A percentile compares a stretch with the other conserved stretches of the same genome.
phyloP scores from a whole-genome alignment of 2,113 vertebrate genomes.

The Pseudorasbora parva region DNA sequence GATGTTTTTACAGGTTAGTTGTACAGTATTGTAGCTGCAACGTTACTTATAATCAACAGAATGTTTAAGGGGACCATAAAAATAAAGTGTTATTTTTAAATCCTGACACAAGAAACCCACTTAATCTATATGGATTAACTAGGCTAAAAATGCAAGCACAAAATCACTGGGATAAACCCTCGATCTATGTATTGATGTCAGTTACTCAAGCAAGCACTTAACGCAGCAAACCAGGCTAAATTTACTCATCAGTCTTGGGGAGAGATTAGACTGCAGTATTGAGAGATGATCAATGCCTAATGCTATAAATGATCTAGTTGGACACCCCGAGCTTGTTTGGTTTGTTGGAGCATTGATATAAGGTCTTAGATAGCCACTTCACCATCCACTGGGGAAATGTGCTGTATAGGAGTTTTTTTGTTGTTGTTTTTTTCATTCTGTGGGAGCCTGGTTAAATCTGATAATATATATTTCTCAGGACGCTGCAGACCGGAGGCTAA shows the following conservation, averaged over 20 bases:
- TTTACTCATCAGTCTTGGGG: conserved; percentile 31
- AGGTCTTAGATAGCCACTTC: background rate
- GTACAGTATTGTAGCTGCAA: too few species aligned
- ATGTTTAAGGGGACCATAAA: too few species aligned
- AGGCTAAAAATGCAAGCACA: background rate
- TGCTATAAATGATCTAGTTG: conserved; percentile 36
- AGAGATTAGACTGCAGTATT: conserved; percentile 26
- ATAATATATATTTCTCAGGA: conserved; percentile 35
- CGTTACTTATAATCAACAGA: too few species aligned
- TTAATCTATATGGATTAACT: background rate
- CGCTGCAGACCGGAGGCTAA: conserved; percentile 24
- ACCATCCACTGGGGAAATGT: background rate
- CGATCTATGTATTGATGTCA: conserved; percentile 30
- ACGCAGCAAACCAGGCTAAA: conserved; percentile 9
- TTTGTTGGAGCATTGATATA: conserved; percentile 22
- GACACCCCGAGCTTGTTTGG: conserved; percentile 11
- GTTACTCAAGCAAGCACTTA: conserved; percentile 17
- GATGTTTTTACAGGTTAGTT: too few species aligned
- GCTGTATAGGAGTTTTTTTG: background rate
- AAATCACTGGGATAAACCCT: conserved; percentile 26
- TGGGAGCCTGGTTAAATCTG: conserved; percentile 30
- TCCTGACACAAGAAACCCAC: background rate
- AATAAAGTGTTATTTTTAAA: background rate
- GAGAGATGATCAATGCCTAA: conserved; percentile 33
- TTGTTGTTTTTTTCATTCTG: background rate